Percentiles rank a stretch among this genome's conserved stretches.
These are phyloP conservation scores for Malthinus flaveolus DNA, from an alignment of 2,888 invertebrate genomes.

Conservation along the genomic window DNA sequence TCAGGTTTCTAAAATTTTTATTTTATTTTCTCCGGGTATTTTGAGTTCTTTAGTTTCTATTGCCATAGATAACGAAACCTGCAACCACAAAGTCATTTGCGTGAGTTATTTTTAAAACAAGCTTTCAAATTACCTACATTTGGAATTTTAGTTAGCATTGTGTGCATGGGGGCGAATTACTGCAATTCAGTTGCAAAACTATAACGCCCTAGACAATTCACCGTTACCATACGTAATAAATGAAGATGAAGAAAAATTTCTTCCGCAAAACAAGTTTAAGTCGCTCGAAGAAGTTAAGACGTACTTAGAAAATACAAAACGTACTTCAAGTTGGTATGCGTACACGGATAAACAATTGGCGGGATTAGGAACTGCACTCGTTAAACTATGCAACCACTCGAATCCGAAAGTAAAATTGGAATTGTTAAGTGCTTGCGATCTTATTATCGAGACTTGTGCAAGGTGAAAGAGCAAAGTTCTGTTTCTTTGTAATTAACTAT, in stretches of 20 bases:
- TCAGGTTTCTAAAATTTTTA: constrained; percentile 61
- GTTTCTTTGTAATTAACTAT: too few species aligned
- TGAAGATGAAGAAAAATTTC: constrained; percentile 2
- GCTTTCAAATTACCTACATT: neutral
- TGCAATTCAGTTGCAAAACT: constrained; percentile 55
- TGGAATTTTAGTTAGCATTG: constrained; percentile 49
- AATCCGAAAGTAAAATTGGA: constrained; percentile 66
- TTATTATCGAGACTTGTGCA: constrained; percentile 63
- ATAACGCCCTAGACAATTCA: constrained; percentile 36
- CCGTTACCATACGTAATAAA: neutral
- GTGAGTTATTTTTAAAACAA: constrained; percentile 48
- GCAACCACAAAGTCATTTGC: constrained; percentile 64
- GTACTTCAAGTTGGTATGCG: constrained; percentile 62
- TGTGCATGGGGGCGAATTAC: constrained; percentile 55
- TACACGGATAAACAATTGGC: constrained; percentile 63
- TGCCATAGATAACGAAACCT: constrained; percentile 60
- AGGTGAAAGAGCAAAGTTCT: constrained; percentile 52
- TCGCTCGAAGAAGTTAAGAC: constrained; percentile 47
- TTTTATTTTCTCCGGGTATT: constrained; percentile 68
- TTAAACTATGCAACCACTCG: constrained; percentile 61
- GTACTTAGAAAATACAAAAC: constrained; percentile 49
- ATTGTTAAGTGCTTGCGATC: constrained; percentile 62
- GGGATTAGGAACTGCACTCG: constrained; percentile 57
- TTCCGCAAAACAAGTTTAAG: constrained; percentile 35
- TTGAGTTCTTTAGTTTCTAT: constrained; percentile 62